Evolutionary conservation across 1,140 invertebrate species (phyloP), one percentile per base, ranked within the genome.

Genomic region (Panagrolaimus sp.): DNA sequence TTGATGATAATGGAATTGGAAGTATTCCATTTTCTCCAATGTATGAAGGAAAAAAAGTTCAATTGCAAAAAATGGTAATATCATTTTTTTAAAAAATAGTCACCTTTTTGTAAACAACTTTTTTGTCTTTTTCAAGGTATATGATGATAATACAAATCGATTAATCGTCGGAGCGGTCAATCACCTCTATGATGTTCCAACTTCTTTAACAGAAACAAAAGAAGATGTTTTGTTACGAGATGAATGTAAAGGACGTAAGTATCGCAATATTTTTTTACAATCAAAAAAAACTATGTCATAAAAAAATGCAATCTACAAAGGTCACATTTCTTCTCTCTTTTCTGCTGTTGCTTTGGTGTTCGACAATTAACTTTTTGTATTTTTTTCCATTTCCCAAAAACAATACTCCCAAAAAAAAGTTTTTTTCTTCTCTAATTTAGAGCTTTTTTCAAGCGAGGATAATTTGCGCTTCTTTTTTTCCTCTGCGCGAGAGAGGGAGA

Each of bases 1-100:
- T 57, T 57, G 51, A 57, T 57, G 51, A 57, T n/a, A 57, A 57
- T 57, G 51, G 51, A 20, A 57, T 57, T 27, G 51, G 51, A 20
- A 57, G 20, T 25, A 27, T 57, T 20, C 51, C 20, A 57, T 57
- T 57, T 57, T 57, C 27, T 57, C 51, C 51, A 27, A 57, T 57
- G 51, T 16, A 57, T 20, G 27, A 57, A 25, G 51, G 27, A 20
- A 57, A 57, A 27, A 57, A 57, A 25, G 51, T 57, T 25, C 20
- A 25, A 11, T 16, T 57, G 4, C 51, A 57, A 57, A 57, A 27
- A 57, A 57, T 57, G 51, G 51, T 57, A 57, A 20, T 11, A 57
- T 57, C 20, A 13, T 25, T 57, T 27, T 57, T 57, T 57, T 48
- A n/a, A n/a, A n/a, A n/a, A n/a, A n/a, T n/a, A n/a, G n/a, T 48